phyloP scores from a whole-genome alignment of 2,797 vertebrate species.

The Coendou prehensilis region DNA sequence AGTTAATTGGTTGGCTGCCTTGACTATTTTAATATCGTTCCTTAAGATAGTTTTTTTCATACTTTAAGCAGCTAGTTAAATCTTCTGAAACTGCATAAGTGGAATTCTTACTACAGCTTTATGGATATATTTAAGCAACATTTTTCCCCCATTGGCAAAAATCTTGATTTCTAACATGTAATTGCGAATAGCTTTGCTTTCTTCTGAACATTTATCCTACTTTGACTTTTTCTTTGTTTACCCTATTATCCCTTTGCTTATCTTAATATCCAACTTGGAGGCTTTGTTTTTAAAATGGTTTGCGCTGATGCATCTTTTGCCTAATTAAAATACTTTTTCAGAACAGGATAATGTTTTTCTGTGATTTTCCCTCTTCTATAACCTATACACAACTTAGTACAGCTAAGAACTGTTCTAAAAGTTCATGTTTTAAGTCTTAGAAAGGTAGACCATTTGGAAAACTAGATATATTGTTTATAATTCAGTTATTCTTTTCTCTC shows the following conservation, averaged over 20 bases:
- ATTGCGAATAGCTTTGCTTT: conserved; percentile 78
- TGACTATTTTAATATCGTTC: conserved; percentile 69
- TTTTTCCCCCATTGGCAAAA: conserved; percentile 65
- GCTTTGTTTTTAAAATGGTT: conserved; percentile 77
- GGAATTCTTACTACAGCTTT: conserved; percentile 73
- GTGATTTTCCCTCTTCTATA: conserved; percentile 78
- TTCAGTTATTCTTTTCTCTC: conserved; percentile 30
- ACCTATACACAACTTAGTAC: conserved; percentile 24
- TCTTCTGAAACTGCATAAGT: conserved; percentile 80
- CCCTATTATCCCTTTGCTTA: conserved; percentile 66
- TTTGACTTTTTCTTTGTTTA: conserved; percentile 76
- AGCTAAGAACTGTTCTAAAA: conserved; percentile 65
- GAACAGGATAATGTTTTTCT: conserved; percentile 79
- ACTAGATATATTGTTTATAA: conserved; percentile 20
- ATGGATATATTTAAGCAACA: conserved; percentile 80
- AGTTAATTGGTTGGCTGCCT: conserved; percentile 63
- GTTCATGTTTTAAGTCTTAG: conserved; percentile 51
- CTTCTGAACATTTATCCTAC: conserved; percentile 78
- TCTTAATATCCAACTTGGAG: conserved; percentile 67
- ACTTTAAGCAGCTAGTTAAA: conserved; percentile 78
- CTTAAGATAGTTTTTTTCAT: conserved; percentile 78
- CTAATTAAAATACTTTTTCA: conserved; percentile 80
- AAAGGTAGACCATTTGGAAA: conserved; percentile 36
- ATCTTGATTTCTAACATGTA: conserved; percentile 73
- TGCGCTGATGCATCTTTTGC: conserved; percentile 80